These are phyloP conservation scores for Arvicanthis niloticus DNA, from an alignment of 2,113 vertebrate species.

Conservation along the genomic window DNA sequence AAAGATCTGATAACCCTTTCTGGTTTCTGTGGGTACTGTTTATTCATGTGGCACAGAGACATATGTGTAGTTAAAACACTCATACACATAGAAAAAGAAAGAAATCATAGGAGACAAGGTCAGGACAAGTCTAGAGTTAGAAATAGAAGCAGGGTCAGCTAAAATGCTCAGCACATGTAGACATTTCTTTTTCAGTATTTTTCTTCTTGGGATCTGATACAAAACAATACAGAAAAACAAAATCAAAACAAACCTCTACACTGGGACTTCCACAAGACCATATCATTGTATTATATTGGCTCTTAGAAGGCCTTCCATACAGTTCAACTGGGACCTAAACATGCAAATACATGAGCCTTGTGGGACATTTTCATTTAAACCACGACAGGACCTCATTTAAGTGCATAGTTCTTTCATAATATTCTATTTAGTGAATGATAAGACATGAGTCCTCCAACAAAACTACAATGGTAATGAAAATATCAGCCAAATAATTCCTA, in stretches of 20 bases:
- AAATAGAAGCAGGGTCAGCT: not conserved
- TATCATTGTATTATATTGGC: not conserved
- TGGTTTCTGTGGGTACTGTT: not conserved
- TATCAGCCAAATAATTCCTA: not conserved
- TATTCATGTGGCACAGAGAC: not conserved
- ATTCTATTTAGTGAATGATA: not conserved
- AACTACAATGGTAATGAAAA: too few relatives aligned
- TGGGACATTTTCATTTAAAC: not conserved
- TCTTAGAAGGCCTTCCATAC: not conserved
- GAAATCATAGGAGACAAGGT: not conserved
- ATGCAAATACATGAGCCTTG: not conserved
- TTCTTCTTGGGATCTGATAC: not conserved
- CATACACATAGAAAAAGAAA: not conserved
- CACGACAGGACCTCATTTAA: not conserved
- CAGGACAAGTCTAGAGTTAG: not conserved
- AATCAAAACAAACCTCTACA: not conserved
- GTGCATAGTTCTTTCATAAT: not conserved
- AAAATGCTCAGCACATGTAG: not conserved
- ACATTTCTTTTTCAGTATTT: not conserved
- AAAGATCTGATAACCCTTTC: not conserved
- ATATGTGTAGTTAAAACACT: not conserved
- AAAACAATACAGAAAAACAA: not conserved
- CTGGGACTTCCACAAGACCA: not conserved
- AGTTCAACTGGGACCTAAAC: not conserved
- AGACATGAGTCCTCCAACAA: not conserved